phyloP scores from a whole-genome alignment of 2,113 vertebrate genomes.

The Megaceryle torquata region DNA sequence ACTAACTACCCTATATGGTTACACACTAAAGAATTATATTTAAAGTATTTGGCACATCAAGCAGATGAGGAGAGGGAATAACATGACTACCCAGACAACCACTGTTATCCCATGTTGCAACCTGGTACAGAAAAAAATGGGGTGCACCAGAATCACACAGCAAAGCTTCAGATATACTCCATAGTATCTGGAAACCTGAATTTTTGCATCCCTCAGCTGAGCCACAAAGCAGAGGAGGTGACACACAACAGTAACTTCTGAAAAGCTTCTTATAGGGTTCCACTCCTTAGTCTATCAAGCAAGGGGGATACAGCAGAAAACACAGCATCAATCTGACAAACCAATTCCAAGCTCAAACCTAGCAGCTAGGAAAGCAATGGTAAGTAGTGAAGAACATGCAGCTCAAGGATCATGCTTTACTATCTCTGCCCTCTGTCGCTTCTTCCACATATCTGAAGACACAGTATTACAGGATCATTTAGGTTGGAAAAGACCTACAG shows the following conservation, averaged over 20 bases:
- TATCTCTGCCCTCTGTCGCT: background rate
- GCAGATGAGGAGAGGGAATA: background rate
- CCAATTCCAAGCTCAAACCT: background rate
- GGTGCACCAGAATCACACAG: rapidly evolving
- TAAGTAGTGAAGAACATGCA: background rate
- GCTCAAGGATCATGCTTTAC: background rate
- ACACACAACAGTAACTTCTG: background rate
- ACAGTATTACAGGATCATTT: background rate
- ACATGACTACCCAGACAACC: background rate
- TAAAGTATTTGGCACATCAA: background rate
- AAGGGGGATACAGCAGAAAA: background rate
- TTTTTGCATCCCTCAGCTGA: background rate
- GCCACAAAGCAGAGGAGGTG: background rate
- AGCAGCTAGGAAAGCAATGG: background rate
- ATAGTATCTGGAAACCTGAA: background rate
- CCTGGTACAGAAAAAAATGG: background rate
- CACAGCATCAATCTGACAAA: background rate
- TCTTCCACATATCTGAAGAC: background rate
- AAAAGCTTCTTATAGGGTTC: background rate
- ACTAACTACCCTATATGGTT: background rate
- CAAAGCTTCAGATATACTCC: background rate
- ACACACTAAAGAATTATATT: background rate
- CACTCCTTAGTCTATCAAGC: background rate
- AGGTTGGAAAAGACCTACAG: no score
- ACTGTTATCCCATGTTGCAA: background rate